Evolutionary conservation across 1,140 invertebrate species (phyloP).

Genomic region (Lepidurus packardi): DNA sequence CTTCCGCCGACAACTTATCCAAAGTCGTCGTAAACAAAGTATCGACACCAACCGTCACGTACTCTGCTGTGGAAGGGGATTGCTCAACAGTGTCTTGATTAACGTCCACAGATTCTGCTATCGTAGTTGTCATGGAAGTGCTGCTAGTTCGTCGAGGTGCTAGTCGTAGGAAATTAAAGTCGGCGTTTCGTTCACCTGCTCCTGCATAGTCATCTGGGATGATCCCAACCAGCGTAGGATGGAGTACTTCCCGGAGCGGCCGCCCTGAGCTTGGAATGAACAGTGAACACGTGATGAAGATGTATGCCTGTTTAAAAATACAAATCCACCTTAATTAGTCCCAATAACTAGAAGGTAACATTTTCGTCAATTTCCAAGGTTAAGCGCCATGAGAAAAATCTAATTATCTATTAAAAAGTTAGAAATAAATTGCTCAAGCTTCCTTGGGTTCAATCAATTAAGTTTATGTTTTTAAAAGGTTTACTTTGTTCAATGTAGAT

Average conservation of each 20-base stretch:
- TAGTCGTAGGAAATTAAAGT: background rate
- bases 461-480: no score
- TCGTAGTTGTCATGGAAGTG: background rate
- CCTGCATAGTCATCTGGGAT: background rate
- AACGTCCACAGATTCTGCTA: background rate
- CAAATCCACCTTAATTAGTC: background rate
- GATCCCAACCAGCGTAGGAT: background rate
- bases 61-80: background rate
- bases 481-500: no score
- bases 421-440: no score
- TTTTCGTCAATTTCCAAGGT: no score
- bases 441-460: no score
- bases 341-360: no score
- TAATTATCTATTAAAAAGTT: no score
- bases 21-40: background rate
- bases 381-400: no score
- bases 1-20: background rate
- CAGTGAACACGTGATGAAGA: background rate
- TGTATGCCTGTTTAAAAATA: background rate
- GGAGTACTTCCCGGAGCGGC: background rate
- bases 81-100: background rate
- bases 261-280: background rate
- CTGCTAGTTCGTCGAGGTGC: conserved; percentile 3
- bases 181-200: background rate
- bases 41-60: background rate